Conservation (phyloP, 2,888 invertebrate genomes). For the Eugnorisma glareosa region DNA sequence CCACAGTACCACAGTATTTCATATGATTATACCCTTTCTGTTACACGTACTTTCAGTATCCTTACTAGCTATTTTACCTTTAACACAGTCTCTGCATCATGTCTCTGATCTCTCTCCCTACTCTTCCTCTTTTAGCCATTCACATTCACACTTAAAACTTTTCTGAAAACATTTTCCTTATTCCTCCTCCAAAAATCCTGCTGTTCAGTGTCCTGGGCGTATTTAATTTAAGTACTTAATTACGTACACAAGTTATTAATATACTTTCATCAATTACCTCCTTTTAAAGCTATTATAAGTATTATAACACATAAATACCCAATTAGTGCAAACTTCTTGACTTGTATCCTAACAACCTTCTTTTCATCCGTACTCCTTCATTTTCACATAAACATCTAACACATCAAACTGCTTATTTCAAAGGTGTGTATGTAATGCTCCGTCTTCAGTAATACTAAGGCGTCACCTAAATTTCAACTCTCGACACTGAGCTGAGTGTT, state of each 20-base stretch:
- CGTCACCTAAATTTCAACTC: background rate
- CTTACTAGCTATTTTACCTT: background rate
- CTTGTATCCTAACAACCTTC: background rate
- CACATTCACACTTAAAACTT: background rate
- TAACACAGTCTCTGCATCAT: background rate
- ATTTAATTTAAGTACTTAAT: background rate
- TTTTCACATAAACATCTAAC: constrained; percentile 24
- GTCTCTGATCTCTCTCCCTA: background rate
- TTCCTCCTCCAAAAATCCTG: background rate
- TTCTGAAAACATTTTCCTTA: background rate
- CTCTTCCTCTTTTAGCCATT: background rate
- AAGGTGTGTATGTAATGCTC: background rate
- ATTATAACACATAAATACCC: background rate
- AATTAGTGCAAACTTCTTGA: constrained; percentile 12
- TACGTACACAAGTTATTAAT: background rate
- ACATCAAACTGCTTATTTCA: constrained; percentile 41
- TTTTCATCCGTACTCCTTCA: constrained; percentile 14
- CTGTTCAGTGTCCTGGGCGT: background rate
- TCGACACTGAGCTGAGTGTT: background rate
- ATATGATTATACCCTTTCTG: too few relatives aligned
- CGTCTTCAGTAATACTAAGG: background rate
- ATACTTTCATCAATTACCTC: background rate
- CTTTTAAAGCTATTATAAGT: background rate
- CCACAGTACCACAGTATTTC: too few relatives aligned
- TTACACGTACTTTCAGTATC: background rate